These are phyloP conservation scores for Propithecus coquereli DNA, from an alignment of 2,113 vertebrate genomes.

Conservation along the genomic window DNA sequence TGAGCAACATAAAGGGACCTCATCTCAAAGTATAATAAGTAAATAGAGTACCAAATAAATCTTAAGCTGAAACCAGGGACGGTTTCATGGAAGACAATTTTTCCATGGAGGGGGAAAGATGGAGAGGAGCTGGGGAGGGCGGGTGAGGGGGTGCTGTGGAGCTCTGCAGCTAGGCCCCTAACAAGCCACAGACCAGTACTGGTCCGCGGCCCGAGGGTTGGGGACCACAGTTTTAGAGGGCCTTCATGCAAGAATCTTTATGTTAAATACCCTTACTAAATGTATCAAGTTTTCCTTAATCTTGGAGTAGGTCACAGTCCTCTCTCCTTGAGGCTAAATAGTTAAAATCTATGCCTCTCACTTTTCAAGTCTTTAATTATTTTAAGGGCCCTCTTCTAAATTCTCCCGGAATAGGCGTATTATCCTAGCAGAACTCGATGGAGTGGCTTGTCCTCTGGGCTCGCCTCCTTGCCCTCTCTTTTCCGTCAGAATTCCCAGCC, in stretches of 20 bases:
- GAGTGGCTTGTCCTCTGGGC: rapidly evolving
- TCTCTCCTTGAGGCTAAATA: not conserved
- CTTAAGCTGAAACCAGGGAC: not conserved
- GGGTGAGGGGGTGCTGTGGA: no score
- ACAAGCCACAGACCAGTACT: no score
- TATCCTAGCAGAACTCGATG: not conserved
- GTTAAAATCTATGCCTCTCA: not conserved
- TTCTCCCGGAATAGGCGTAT: not conserved
- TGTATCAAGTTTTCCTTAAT: not conserved
- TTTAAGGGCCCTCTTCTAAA: not conserved
- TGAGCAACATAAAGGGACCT: not conserved
- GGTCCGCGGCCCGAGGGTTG: no score
- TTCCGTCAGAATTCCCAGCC: not conserved
- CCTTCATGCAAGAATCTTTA: not conserved
- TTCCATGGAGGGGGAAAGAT: no score
- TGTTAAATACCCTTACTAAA: not conserved
- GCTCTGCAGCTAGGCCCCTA: no score
- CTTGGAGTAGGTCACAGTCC: not conserved
- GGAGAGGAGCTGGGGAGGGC: no score
- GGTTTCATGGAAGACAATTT: no score
- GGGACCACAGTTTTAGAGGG: not conserved
- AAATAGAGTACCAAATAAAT: not conserved
- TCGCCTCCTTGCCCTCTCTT: not conserved
- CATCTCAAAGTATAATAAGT: not conserved
- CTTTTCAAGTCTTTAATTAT: not conserved